A percentile compares a stretch with the other conserved stretches of the same genome.
These are phyloP conservation scores for Podabrus alpinus DNA, from an alignment of 2,888 invertebrate genomes.

Conservation along the genomic window DNA sequence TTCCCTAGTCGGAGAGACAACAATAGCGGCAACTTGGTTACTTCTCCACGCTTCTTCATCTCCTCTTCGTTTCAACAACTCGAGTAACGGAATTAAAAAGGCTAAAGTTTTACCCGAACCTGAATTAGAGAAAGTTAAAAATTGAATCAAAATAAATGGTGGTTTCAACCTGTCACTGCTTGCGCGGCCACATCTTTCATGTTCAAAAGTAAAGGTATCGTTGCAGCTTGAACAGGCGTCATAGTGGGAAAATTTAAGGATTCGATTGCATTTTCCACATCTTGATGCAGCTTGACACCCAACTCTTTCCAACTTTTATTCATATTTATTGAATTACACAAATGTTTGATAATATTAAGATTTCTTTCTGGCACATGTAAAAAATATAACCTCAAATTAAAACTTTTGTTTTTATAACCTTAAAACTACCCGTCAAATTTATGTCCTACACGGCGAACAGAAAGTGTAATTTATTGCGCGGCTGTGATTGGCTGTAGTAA, in stretches of 20 bases:
- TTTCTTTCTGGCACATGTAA: neutral
- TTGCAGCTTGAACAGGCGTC: slow-evolving; percentile 78
- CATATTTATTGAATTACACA: slow-evolving; percentile 30
- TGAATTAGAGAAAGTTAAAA: slow-evolving; percentile 17
- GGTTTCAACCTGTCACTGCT: slow-evolving; percentile 75
- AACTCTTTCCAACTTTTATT: slow-evolving; percentile 58
- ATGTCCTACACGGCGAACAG: neutral
- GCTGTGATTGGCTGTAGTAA: too few relatives aligned
- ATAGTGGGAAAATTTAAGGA: slow-evolving; percentile 60
- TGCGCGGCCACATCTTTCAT: slow-evolving; percentile 98
- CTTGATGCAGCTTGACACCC: slow-evolving; percentile 52
- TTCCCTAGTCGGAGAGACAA: slow-evolving; percentile 96
- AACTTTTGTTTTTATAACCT: neutral
- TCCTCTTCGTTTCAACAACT: slow-evolving; percentile 73
- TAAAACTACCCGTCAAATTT: neutral
- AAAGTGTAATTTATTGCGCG: neutral
- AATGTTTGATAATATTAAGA: neutral
- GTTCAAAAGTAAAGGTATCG: slow-evolving; percentile 83
- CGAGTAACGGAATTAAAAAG: slow-evolving; percentile 89
- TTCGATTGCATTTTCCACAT: slow-evolving; percentile 56
- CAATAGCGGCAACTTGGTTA: slow-evolving; percentile 82
- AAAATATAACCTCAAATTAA: neutral
- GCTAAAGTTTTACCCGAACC: slow-evolving; percentile 98
- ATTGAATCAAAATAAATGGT: neutral
- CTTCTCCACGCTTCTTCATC: slow-evolving; percentile 67